These are phyloP conservation scores for Lutjanus argentimaculatus DNA, from an alignment of 2,797 vertebrate species.

Conservation along the genomic window DNA sequence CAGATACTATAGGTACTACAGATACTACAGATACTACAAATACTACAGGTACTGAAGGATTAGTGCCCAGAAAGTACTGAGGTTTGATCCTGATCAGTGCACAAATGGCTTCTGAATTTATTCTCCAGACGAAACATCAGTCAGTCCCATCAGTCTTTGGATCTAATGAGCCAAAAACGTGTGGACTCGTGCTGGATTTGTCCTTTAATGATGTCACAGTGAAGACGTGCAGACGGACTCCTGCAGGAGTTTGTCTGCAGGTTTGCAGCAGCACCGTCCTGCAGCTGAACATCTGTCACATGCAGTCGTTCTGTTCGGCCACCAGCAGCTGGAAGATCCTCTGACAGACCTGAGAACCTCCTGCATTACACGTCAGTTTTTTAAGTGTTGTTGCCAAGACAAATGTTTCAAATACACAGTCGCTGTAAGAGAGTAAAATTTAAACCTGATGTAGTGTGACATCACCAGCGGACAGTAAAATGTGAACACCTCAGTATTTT, in stretches of 20 bases:
- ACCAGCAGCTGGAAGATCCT: neutral
- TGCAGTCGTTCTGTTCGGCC: constrained; percentile 15
- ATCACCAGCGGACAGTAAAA: too few relatives aligned
- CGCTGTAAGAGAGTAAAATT: too few relatives aligned
- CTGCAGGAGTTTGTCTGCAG: constrained; percentile 32
- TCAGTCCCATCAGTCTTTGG: neutral
- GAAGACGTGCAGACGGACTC: neutral
- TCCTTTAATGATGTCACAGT: constrained; percentile 20
- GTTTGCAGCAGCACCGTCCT: neutral
- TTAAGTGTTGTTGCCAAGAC: too few relatives aligned
- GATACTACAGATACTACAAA: neutral
- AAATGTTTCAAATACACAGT: too few relatives aligned
- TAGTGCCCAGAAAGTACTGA: neutral
- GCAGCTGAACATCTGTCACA: constrained; percentile 28
- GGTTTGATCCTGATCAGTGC: neutral
- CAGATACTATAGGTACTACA: too few relatives aligned
- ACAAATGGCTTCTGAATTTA: neutral
- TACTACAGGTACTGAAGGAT: neutral
- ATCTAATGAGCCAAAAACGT: constrained; percentile 14
- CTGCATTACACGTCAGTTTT: too few relatives aligned
- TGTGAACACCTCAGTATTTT: too few relatives aligned
- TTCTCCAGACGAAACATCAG: neutral
- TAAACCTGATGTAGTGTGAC: too few relatives aligned
- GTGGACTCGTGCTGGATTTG: constrained; percentile 51
- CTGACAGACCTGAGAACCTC: neutral